A percentile compares a stretch with the other conserved stretches of the same genome.
Evolutionary conservation across 1,140 invertebrate genomes (phyloP).

Genomic region (Meteorus sp.): DNA sequence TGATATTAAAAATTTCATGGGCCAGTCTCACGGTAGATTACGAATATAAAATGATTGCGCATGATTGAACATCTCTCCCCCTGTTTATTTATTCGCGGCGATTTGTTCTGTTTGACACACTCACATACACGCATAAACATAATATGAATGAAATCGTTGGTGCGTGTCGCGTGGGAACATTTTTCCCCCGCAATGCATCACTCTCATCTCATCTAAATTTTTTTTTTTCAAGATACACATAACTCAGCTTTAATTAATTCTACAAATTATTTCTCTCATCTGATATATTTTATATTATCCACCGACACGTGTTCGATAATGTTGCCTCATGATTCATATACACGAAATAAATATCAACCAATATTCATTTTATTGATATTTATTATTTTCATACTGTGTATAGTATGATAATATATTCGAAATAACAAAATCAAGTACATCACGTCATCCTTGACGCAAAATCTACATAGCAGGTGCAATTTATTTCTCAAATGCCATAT

Average conservation of each 20-base stretch:
- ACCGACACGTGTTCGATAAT: background rate
- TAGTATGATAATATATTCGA: background rate
- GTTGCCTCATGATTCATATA: no score
- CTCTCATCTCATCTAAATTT: background rate
- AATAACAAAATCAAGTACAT: background rate
- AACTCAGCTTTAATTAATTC: background rate
- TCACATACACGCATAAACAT: no score
- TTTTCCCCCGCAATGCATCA: background rate
- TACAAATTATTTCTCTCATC: background rate
- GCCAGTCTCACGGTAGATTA: slow-evolving; percentile 1
- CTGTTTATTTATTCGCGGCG: slow-evolving; percentile 8
- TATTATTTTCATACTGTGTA: no score
- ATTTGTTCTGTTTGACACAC: background rate
- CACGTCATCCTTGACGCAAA: no score
- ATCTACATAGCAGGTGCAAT: slow-evolving; percentile 24
- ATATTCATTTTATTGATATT: no score
- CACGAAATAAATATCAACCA: no score
- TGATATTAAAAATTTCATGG: no score
- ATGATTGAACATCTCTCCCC: background rate
- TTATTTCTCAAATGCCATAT: slow-evolving; percentile 21
- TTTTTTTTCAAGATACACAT: background rate
- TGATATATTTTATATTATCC: slow-evolving; percentile 1
- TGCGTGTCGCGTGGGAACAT: slow-evolving; percentile 8
- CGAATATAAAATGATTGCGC: slow-evolving; percentile 15
- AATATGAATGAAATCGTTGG: background rate